Conservation (phyloP, 2,888 invertebrate species). For the Trissonchulus latispiculum region DNA sequence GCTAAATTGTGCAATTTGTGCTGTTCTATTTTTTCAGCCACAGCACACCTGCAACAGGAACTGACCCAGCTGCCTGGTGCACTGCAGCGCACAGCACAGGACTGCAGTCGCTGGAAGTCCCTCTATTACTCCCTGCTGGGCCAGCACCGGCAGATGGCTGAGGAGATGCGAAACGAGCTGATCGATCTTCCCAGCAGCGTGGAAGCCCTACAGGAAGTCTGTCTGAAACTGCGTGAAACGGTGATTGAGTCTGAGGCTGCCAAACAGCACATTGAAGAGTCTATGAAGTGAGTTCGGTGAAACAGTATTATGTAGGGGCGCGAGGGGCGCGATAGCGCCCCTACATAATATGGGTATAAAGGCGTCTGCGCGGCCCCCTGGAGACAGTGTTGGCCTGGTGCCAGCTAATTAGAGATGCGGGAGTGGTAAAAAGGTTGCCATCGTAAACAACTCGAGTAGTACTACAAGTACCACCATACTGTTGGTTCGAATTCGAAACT, state of each 20-base stretch:
- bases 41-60: slow-evolving; percentile 57
- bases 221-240: slow-evolving; percentile 74
- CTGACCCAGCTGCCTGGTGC: slow-evolving; percentile 54
- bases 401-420: too few relatives aligned
- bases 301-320: too few relatives aligned
- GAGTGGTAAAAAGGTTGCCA: too few relatives aligned
- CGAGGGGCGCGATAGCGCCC: too few relatives aligned
- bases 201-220: slow-evolving; percentile 74
- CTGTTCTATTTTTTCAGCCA: too few relatives aligned
- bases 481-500: too few relatives aligned
- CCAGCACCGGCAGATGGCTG: slow-evolving; percentile 58
- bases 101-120: slow-evolving; percentile 43
- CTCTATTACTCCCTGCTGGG: slow-evolving; percentile 53
- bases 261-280: slow-evolving; percentile 61
- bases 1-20: too few relatives aligned
- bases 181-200: slow-evolving; percentile 84
- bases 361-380: too few relatives aligned
- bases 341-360: too few relatives aligned
- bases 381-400: too few relatives aligned
- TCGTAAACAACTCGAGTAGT: too few relatives aligned
- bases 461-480: too few relatives aligned
- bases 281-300: slow-evolving; percentile 56
- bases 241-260: slow-evolving; percentile 81
- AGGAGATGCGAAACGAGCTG: slow-evolving; percentile 56
- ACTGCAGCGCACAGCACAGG: slow-evolving; percentile 55